Conservation (phyloP, 2,797 vertebrate genomes). For the Onychomys leucogaster region DNA sequence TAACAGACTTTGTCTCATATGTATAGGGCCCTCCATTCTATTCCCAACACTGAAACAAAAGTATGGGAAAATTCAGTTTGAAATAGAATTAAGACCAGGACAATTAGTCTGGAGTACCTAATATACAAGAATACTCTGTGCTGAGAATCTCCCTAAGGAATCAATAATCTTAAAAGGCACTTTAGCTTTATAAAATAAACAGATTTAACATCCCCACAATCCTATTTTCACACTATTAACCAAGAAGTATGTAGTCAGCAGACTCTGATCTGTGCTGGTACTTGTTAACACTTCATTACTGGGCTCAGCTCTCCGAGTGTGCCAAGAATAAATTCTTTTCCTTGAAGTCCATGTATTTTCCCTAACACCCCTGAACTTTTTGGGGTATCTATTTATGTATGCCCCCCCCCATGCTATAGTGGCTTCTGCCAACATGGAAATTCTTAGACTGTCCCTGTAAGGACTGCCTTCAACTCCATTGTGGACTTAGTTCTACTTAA, state of each 20-base stretch:
- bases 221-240: slow-evolving; percentile 15
- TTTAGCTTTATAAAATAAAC: slow-evolving; percentile 46
- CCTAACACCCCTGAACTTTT: slow-evolving; percentile 16
- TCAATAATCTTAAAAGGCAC: slow-evolving; percentile 34
- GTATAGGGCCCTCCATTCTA: background rate
- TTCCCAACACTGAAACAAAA: background rate
- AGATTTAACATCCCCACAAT: background rate
- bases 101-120: slow-evolving; percentile 33
- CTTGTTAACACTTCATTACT: slow-evolving; percentile 47
- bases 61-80: slow-evolving; percentile 1
- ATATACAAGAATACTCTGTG: slow-evolving; percentile 13
- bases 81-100: background rate
- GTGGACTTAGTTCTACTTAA: background rate
- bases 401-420: background rate
- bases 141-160: background rate
- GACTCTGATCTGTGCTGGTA: background rate
- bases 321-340: slow-evolving; percentile 50
- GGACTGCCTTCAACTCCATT: background rate
- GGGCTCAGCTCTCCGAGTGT: background rate
- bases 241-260: slow-evolving; percentile 17
- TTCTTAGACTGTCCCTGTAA: background rate
- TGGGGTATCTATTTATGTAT: background rate
- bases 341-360: slow-evolving; percentile 31
- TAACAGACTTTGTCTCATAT: background rate
- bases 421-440: background rate